Conservation (phyloP, 2,888 invertebrate species). For the Volucella bombylans region DNA sequence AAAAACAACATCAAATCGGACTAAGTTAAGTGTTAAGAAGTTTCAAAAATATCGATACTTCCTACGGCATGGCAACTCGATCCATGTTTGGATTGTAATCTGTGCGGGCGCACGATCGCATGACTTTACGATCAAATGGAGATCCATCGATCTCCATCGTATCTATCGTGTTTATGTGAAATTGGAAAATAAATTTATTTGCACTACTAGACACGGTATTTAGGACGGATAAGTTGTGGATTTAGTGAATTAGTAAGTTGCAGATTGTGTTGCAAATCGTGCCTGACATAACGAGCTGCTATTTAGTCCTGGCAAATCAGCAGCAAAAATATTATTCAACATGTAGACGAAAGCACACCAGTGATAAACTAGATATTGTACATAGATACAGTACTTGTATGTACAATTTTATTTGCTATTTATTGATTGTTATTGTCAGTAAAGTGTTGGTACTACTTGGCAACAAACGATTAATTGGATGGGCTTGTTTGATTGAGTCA, state of each 20-base stretch:
- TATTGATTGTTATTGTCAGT: too few species aligned
- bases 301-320: too few species aligned
- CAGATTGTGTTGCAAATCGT: slow-evolving; percentile 13
- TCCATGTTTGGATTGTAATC: neutral
- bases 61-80: slow-evolving; percentile 21
- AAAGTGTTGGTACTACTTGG: too few species aligned
- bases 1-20: slow-evolving; percentile 18
- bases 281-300: slow-evolving; percentile 2
- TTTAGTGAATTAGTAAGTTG: slow-evolving; percentile 11
- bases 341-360: neutral
- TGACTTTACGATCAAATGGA: slow-evolving; percentile 4
- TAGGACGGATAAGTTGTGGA: slow-evolving; percentile 8
- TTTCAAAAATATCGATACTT: neutral
- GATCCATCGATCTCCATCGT: slow-evolving; percentile 3
- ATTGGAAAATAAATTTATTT: neutral
- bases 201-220: too few species aligned
- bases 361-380: neutral
- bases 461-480: too few species aligned
- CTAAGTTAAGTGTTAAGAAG: slow-evolving; percentile 11
- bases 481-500: too few species aligned
- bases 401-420: too few species aligned
- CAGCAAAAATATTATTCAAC: neutral
- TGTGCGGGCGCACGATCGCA: neutral
- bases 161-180: slow-evolving; percentile 16
- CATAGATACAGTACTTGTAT: too few species aligned